Evolutionary conservation across 2,113 vertebrate species (phyloP), one percentile per base, ranked within the genome.

Genomic region (Phalacrocorax carbo): DNA sequence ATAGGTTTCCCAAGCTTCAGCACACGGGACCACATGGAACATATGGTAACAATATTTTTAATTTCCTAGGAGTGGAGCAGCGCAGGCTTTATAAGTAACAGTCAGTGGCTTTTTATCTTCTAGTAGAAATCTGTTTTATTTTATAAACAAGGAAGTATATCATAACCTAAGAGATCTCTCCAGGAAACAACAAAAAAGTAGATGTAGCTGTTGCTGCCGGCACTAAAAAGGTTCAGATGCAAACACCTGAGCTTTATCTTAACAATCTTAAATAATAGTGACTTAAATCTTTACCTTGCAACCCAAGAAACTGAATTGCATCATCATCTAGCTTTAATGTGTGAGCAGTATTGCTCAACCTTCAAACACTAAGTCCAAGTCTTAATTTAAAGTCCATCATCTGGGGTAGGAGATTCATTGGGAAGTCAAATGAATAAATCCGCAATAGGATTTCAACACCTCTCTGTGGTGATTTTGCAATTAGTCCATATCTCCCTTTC

Each of bases 41-140:
- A 96, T 94, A 88, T 94, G 93, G 81, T 75, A 88, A 85, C 62
- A 86, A 76, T 93, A 90, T 93, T 95, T 88, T 94, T 95, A 65
- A 90, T 93, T 93, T 88, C 88, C 89, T 93, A 86, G 57, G 76
- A 91, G 34, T 68, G 60, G 29, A 79, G 65, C 66, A 79, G 49
- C 60, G 51, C 36, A 40, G 66, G 64, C 30, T 94, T 95, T 93
- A 64, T 86, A 8, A 88, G 15, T 46, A 95, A 64, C 60, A 79
- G 93, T 49, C 87, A 55, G 12, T 5, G 2, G 36, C 61, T 83
- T 93, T 95, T 96, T 89, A 82, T 96, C 71, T 93, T 83, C 76
- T 40, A 90, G 30, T 60, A 30, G 65, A 94, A 96, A 89, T 84
- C 80, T 86, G 30, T 27, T 96, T 94, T 69, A 57, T 75, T 96